Evolutionary conservation across 2,888 invertebrate genomes (phyloP).

Genomic region (Drosophila anomelani): DNA sequence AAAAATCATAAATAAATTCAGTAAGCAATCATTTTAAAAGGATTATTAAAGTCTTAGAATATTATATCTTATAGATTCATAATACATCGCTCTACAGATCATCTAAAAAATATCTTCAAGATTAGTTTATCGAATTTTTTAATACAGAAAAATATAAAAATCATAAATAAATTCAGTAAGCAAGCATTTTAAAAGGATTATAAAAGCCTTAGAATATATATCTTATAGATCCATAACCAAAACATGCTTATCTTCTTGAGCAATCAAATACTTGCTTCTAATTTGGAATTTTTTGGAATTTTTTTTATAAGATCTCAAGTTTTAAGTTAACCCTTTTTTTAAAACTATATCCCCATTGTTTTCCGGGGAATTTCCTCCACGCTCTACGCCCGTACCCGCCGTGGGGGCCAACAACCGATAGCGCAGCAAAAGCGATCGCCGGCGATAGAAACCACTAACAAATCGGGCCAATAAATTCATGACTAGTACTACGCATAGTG

Average conservation of each 20-base stretch:
- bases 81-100: no score
- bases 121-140: no score
- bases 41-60: no score
- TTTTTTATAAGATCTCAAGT: not conserved
- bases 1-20: no score
- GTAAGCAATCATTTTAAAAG: not conserved
- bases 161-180: no score
- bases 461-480: not conserved
- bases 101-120: no score
- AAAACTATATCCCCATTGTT: not conserved
- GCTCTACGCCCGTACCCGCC: not conserved
- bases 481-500: not conserved
- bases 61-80: not conserved
- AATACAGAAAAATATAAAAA: no score
- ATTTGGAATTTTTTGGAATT: not conserved
- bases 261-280: not conserved
- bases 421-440: not conserved
- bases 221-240: not conserved
- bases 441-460: constrained; percentile 12
- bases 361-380: constrained; percentile 7
- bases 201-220: no score
- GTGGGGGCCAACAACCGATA: constrained; percentile 19
- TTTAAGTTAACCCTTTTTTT: not conserved
- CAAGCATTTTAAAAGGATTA: not conserved
- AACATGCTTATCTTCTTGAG: not conserved